Evolutionary conservation across 2,113 vertebrate genomes (phyloP), one percentile per base, ranked within the genome.

Genomic region (Pithys albifrons): DNA sequence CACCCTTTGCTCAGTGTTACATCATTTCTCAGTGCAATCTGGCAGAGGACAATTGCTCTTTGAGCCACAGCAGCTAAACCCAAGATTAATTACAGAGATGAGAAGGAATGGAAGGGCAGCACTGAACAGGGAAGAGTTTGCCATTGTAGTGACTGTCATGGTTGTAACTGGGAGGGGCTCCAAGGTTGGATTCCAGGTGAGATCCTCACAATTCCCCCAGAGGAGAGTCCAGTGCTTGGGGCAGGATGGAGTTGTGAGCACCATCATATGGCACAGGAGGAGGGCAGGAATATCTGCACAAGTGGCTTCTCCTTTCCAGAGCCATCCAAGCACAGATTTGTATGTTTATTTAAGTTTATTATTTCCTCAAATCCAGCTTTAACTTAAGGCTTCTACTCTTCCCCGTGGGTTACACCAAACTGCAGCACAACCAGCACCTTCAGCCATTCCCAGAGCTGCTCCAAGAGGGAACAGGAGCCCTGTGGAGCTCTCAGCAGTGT

Each of bases 21-120:
- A 95, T 85, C 4, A 83, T 90, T 96, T 97, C 91, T 77, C 73
- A 79, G 58, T 67, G 86, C 88, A 91, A 92, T 97, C 92, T 79
- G 82, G 46, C 79, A 95, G 90, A 93, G 78, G 88, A 95, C 90
- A 87, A 93, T 88, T 89, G 85, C 80, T 92, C 61, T 94, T 94
- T 92, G 92, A 96, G 82, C 61, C 88, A 28, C 59, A 84, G 79
- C 22, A 16, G 65, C 66, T 79, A 85, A 92, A 86, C 10, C 39
- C 2, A 7, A 94, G 76, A 91, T 91, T 95, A 89, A 94, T 96
- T 96, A 80, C 37, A 75, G 39, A 76, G 35, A 52, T 10, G 2
- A 37, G 64, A 71, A 48, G 33, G 66, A 27, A 6, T 52, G 51
- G 33, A 57, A 74, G 29, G 14, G 43, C 7, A 79, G 35, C 57